These are phyloP conservation scores for Lepus timidus DNA, from an alignment of 2,113 vertebrate genomes.

Conservation along the genomic window DNA sequence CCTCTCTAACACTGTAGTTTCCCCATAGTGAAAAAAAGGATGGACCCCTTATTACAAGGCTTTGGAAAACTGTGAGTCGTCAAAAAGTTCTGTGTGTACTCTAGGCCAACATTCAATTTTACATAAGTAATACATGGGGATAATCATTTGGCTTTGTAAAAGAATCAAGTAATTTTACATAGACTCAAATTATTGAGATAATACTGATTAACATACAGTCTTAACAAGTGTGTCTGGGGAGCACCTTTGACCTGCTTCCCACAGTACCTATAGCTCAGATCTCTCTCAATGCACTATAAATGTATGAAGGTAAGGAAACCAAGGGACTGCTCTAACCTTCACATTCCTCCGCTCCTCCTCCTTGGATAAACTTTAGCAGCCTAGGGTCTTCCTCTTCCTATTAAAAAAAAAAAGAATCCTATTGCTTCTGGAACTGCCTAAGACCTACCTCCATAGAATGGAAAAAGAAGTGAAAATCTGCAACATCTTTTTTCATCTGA, in stretches of 20 bases:
- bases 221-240: neutral
- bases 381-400: neutral
- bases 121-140: neutral
- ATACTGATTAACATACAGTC: neutral
- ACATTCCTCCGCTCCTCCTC: neutral
- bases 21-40: neutral
- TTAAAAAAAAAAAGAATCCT: neutral
- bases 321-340: neutral
- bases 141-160: neutral
- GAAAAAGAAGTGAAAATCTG: slow-evolving; percentile 38
- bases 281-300: neutral
- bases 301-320: neutral
- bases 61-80: neutral
- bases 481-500: neutral
- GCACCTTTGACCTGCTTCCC: neutral
- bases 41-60: neutral
- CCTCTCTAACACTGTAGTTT: neutral
- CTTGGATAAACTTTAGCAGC: neutral
- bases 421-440: neutral
- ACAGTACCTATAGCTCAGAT: neutral
- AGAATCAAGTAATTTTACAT: neutral
- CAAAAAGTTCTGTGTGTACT: neutral
- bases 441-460: neutral
- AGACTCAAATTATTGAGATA: neutral
- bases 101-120: neutral